Conservation (phyloP, 2,113 vertebrate genomes). For the Cyprinodon tularosa region DNA sequence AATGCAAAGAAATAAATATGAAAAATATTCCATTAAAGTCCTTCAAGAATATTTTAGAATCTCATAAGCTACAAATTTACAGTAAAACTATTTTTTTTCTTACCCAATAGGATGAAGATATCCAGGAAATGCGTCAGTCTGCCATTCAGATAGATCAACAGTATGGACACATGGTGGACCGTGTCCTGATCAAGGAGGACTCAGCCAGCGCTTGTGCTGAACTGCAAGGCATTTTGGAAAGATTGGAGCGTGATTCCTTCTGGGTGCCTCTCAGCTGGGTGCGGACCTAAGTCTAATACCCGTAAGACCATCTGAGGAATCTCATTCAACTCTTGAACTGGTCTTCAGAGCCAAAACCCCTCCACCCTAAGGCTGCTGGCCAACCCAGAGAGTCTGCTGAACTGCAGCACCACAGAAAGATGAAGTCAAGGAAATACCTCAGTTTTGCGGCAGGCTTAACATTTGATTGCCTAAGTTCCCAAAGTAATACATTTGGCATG, state of each 20-base stretch:
- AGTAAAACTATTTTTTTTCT: background rate
- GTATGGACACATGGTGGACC: slow-evolving; percentile 91
- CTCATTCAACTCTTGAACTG: slow-evolving; percentile 14
- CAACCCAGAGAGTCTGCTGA: background rate
- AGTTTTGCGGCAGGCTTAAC: slow-evolving; percentile 21
- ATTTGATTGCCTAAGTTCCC: background rate
- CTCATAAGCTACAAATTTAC: too few species aligned
- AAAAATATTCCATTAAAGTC: too few species aligned
- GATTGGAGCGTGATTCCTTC: slow-evolving; percentile 86
- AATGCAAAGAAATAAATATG: too few species aligned
- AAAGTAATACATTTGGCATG: background rate
- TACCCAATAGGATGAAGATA: slow-evolving; percentile 85
- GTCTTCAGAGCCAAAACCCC: slow-evolving; percentile 13
- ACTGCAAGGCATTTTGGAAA: slow-evolving; percentile 84
- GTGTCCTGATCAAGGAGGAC: slow-evolving; percentile 89
- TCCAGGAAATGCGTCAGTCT: slow-evolving; percentile 90
- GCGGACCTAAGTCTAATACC: slow-evolving; percentile 75
- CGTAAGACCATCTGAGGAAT: slow-evolving; percentile 11
- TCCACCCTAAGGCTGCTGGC: background rate
- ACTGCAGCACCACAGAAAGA: slow-evolving; percentile 3
- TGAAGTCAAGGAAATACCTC: slow-evolving; percentile 40
- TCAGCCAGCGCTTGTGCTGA: slow-evolving; percentile 86
- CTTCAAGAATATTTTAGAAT: too few species aligned
- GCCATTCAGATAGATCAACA: slow-evolving; percentile 90
- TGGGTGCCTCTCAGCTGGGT: slow-evolving; percentile 93